phyloP scores from a whole-genome alignment of 2,797 vertebrate genomes.

The Dermochelys coriacea region DNA sequence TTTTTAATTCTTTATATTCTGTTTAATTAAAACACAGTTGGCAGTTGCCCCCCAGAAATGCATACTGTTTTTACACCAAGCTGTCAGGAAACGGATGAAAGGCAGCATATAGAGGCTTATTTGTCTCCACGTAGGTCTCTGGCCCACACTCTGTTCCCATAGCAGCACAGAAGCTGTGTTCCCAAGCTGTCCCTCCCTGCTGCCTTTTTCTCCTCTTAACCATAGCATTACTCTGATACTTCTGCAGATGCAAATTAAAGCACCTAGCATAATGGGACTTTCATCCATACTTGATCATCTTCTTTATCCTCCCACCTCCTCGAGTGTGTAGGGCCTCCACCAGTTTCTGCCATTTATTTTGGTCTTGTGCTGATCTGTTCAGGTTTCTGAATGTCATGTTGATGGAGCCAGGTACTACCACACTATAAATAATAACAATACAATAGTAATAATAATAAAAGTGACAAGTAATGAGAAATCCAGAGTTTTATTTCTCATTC shows the following conservation, averaged over 20 bases:
- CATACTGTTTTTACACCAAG: neutral
- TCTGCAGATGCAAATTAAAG: neutral
- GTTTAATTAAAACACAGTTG: conserved; percentile 10
- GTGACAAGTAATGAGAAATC: neutral
- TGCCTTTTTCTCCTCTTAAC: no score
- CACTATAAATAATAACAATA: accelerated
- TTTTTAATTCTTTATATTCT: conserved; percentile 2
- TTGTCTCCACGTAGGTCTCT: no score
- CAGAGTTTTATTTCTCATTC: neutral
- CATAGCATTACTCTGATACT: neutral
- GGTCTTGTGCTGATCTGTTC: neutral
- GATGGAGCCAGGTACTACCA: accelerated
- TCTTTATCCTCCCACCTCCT: neutral
- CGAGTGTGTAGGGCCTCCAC: neutral
- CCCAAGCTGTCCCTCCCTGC: no score
- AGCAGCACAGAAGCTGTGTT: no score
- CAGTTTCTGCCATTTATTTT: neutral
- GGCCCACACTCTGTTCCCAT: no score
- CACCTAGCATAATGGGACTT: neutral
- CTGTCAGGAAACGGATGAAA: neutral
- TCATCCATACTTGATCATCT: neutral
- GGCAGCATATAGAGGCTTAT: neutral
- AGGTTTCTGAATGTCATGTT: neutral
- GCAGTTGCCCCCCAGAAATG: conserved; percentile 13
- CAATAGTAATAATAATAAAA: neutral